phyloP scores from a whole-genome alignment of 2,113 vertebrate genomes.

The Sigmodon hispidus region DNA sequence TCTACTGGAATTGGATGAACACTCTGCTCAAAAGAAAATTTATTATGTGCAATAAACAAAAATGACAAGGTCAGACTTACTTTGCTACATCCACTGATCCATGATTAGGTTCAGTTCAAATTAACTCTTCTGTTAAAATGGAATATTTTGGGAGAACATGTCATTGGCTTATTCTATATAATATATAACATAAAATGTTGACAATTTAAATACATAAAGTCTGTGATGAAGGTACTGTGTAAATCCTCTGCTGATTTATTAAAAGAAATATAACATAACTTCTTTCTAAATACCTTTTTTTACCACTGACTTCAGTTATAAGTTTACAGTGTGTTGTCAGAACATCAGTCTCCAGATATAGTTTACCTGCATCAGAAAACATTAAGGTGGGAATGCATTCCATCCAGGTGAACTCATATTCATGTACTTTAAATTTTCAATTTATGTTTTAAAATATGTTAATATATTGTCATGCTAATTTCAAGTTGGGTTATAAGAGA shows the following conservation, averaged over 20 bases:
- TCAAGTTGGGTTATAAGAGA: background rate
- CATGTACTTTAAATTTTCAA: background rate
- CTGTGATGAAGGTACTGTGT: background rate
- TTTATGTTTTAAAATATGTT: background rate
- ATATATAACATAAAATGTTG: background rate
- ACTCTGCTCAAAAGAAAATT: background rate
- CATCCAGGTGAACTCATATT: background rate
- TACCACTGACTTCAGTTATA: background rate
- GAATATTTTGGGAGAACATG: background rate
- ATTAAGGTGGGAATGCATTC: fast-evolving
- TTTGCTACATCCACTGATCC: background rate
- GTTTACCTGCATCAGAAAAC: background rate
- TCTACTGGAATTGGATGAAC: background rate
- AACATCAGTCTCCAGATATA: background rate
- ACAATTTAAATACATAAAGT: background rate
- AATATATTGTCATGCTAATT: background rate
- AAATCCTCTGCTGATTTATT: background rate
- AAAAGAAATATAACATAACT: background rate
- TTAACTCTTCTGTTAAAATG: background rate
- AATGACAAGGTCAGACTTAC: background rate
- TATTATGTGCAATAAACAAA: background rate
- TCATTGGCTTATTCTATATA: background rate
- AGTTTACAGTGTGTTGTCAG: background rate
- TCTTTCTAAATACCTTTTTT: background rate
- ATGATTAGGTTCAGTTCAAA: background rate